Percentiles rank a stretch among this genome's conserved stretches.
phyloP scores from a whole-genome alignment of 2,797 vertebrate species.

The Hemitrygon akajei region DNA sequence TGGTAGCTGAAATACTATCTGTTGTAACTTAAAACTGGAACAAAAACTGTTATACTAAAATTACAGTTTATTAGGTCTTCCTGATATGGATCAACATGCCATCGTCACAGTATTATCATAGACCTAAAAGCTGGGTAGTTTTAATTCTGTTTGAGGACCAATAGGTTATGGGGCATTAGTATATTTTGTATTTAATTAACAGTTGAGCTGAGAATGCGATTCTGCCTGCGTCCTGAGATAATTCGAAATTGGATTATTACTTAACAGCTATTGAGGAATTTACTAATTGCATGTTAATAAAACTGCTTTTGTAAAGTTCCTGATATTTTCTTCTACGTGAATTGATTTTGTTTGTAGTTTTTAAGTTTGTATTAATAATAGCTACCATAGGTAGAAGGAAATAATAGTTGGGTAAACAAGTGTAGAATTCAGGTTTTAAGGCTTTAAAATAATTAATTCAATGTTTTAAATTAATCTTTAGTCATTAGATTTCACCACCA shows the following conservation, averaged over 20 bases:
- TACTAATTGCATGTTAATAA: not conserved
- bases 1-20: not conserved
- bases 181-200: not conserved
- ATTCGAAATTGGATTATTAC: not conserved
- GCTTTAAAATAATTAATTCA: not conserved
- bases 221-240: not conserved
- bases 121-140: too few species aligned
- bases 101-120: not conserved
- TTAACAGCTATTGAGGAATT: not conserved
- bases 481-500: not conserved
- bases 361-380: not conserved
- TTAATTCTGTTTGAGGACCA: not conserved
- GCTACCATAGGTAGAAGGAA: not conserved
- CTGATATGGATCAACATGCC: not conserved
- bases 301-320: not conserved
- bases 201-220: not conserved
- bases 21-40: not conserved
- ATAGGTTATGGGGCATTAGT: not conserved
- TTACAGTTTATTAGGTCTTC: not conserved
- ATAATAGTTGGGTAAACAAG: not conserved
- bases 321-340: not conserved
- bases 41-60: not conserved
- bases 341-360: constrained; percentile 1
- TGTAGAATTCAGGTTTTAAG: not conserved
- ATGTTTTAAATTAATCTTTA: not conserved